Conservation (phyloP, 2,888 invertebrate genomes). For the Cataglyphis cursor region DNA sequence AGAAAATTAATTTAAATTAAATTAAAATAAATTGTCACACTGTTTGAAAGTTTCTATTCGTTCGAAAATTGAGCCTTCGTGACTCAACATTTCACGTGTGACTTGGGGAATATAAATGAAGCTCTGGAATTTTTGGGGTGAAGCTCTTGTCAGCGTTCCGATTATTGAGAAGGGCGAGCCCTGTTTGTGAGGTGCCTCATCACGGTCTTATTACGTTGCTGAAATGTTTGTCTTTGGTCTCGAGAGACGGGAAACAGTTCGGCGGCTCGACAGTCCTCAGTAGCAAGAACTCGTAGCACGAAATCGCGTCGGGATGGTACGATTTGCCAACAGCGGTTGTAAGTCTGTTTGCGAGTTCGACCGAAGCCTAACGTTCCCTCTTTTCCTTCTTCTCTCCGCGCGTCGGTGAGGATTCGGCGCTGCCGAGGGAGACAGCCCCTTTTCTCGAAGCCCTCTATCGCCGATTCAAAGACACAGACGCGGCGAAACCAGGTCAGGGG, state of each 20-base stretch:
- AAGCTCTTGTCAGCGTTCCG: neutral
- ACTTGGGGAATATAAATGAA: neutral
- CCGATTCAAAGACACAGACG: constrained; percentile 72
- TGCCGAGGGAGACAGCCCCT: constrained; percentile 39
- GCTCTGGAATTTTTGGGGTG: neutral
- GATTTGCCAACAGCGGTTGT: constrained; percentile 17
- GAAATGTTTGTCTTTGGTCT: constrained; percentile 43
- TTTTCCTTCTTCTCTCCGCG: neutral
- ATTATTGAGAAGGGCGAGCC: neutral
- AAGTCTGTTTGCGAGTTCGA: constrained; percentile 22
- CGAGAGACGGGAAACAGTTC: neutral
- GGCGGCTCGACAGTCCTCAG: neutral
- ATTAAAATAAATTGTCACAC: neutral
- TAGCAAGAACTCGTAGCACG: constrained; percentile 25
- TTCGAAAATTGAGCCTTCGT: neutral
- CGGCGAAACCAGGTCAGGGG: constrained; percentile 72
- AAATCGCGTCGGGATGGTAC: neutral
- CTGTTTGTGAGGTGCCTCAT: neutral
- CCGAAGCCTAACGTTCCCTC: constrained; percentile 37
- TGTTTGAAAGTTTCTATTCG: neutral
- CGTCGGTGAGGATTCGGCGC: constrained; percentile 21
- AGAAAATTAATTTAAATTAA: neutral
- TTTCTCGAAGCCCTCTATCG: constrained; percentile 38
- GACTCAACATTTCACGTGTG: neutral
- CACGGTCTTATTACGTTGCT: constrained; percentile 33